phyloP scores from a whole-genome alignment of 2,888 invertebrate species.

The Chaetogeoica ovagalla region DNA sequence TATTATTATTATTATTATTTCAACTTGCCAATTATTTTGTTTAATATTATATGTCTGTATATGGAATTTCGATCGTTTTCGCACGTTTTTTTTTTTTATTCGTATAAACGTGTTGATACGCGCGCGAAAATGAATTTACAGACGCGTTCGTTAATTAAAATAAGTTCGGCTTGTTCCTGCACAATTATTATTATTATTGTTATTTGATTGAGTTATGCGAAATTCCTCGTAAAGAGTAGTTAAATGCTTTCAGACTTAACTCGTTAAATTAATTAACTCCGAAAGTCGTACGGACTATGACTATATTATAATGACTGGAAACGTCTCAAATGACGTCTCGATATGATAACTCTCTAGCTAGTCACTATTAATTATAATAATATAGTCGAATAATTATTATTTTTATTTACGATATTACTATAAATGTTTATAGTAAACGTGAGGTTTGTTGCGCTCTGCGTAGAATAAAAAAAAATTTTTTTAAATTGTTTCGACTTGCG shows the following conservation, averaged over 20 bases:
- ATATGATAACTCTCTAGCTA: constrained; percentile 17
- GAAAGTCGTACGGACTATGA: background rate
- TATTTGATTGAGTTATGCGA: background rate
- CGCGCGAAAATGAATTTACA: background rate
- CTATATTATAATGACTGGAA: no score
- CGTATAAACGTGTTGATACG: background rate
- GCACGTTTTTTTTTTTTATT: no score
- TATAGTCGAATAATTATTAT: no score
- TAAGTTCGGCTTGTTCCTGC: background rate
- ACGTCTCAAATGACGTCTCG: background rate
- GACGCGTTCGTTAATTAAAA: constrained; percentile 26
- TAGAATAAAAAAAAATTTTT: no score
- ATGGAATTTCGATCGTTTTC: no score
- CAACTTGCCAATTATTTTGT: constrained; percentile 16
- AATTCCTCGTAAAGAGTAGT: background rate
- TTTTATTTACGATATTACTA: no score
- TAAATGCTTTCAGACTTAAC: background rate
- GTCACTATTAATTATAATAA: constrained; percentile 13
- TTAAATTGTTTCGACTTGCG: no score
- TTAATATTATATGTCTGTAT: no score
- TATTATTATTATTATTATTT: background rate
- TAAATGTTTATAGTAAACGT: no score
- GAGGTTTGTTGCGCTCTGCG: no score
- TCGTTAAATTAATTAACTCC: constrained; percentile 19
- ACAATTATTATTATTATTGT: background rate